Evolutionary conservation across 2,113 vertebrate genomes (phyloP).

Genomic region (Festucalex cinctus): DNA sequence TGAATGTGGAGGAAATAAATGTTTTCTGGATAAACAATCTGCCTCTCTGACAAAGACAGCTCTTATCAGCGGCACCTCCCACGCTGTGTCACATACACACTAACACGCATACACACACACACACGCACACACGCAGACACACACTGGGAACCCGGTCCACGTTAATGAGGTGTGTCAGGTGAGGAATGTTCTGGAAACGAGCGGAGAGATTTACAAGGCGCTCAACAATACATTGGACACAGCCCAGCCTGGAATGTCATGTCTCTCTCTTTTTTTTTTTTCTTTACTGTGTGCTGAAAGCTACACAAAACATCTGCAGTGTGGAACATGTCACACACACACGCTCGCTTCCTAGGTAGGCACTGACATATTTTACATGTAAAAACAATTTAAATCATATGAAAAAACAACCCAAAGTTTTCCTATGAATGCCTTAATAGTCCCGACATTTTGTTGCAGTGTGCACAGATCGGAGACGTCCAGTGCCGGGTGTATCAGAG

Average conservation of each 20-base stretch:
- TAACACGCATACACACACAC: constrained; percentile 5
- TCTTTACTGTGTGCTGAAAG: constrained; percentile 54
- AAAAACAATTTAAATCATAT: neutral
- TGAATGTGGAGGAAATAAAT: constrained; percentile 5
- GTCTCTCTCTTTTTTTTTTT: constrained; percentile 21
- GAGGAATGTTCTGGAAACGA: constrained; percentile 62
- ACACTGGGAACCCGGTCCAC: constrained; percentile 30
- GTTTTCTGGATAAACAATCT: constrained; percentile 17
- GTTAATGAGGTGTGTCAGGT: constrained; percentile 64
- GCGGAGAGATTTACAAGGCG: constrained; percentile 60
- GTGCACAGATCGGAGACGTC: no score
- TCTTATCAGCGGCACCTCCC: constrained; percentile 9
- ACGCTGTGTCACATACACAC: constrained; percentile 1
- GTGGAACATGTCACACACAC: constrained; percentile 21
- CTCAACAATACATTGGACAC: constrained; percentile 60
- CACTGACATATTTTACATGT: neutral
- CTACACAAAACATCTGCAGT: constrained; percentile 58
- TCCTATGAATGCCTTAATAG: neutral
- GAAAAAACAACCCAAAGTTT: constrained; percentile 5
- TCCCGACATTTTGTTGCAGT: neutral
- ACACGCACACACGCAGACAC: constrained; percentile 9
- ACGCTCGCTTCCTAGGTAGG: constrained; percentile 4
- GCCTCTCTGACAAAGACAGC: neutral
- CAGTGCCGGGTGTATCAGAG: neutral
- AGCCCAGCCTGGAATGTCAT: constrained; percentile 51